These are phyloP conservation scores for Agelas oroides DNA, from an alignment of 37 sponge, comb jelly and placozoan genomes.

Conservation along the genomic window DNA sequence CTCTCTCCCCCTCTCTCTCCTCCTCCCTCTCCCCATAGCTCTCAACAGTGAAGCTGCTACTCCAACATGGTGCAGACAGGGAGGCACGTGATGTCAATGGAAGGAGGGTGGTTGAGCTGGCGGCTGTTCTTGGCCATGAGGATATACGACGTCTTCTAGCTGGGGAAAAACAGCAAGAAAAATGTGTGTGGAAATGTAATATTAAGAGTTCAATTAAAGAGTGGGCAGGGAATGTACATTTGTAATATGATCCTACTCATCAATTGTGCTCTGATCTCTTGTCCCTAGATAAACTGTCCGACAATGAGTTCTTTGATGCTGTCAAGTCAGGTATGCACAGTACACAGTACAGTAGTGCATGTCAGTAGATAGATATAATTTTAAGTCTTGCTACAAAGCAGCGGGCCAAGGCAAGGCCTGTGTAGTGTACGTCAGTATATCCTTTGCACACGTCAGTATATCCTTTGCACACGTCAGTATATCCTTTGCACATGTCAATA, in stretches of 20 bases:
- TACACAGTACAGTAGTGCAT: too few species aligned
- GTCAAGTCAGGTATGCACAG: constrained; percentile 57
- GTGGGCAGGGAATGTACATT: too few species aligned
- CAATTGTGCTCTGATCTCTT: too few species aligned
- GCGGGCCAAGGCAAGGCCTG: too few species aligned
- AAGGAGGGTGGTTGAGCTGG: constrained; percentile 51
- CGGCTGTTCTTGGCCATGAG: constrained; percentile 36
- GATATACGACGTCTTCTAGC: constrained; percentile 31
- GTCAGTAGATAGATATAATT: too few species aligned
- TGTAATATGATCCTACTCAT: too few species aligned
- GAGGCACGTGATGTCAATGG: constrained; percentile 37
- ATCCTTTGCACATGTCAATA: too few species aligned
- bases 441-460: background rate
- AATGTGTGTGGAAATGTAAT: too few species aligned
- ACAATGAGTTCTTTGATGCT: constrained; percentile 66
- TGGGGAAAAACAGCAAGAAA: constrained; percentile 16
- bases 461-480: too few species aligned
- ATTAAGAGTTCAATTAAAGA: too few species aligned
- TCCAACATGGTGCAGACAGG: constrained; percentile 61
- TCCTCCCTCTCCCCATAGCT: background rate
- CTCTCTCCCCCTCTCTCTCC: too few species aligned
- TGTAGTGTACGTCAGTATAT: background rate
- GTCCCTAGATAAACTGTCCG: constrained; percentile 21
- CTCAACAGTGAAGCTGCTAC: constrained; percentile 48
- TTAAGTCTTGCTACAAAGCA: too few species aligned